Conservation (phyloP, 1,140 invertebrate genomes). For the Anoplolepis gracilipes region DNA sequence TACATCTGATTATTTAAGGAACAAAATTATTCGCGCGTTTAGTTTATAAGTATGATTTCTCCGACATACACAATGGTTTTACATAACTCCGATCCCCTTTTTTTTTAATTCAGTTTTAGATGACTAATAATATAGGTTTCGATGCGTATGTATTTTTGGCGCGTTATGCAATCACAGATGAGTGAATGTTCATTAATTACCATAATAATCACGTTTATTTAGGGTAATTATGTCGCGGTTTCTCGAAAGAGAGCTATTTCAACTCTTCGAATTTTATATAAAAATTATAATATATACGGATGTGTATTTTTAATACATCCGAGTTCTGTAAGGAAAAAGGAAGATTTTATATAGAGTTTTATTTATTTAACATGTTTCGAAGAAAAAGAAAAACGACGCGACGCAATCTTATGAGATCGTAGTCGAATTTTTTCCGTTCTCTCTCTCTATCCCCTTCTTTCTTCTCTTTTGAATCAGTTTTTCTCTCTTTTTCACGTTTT, state of each 20-base stretch:
- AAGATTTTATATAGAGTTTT: constrained; percentile 34
- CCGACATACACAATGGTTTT: constrained; percentile 17
- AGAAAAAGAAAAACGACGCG: not conserved
- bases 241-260: constrained; percentile 11
- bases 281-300: not conserved
- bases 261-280: constrained; percentile 25
- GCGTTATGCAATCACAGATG: not conserved
- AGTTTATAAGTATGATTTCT: constrained; percentile 17
- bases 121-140: constrained; percentile 6
- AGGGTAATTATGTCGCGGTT: not conserved
- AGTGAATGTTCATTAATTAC: constrained; percentile 18
- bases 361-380: constrained; percentile 26
- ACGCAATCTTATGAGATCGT: not conserved
- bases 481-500: not conserved
- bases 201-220: constrained; percentile 10
- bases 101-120: constrained; percentile 4
- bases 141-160: not conserved
- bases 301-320: constrained; percentile 29
- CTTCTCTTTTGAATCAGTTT: not conserved
- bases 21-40: constrained; percentile 4
- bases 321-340: constrained; percentile 3
- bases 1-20: not conserved
- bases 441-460: constrained; percentile 12
- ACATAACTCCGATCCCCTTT: not conserved
- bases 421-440: not conserved